Conservation (phyloP, 2,113 vertebrate species). For the Varanus komodoensis region DNA sequence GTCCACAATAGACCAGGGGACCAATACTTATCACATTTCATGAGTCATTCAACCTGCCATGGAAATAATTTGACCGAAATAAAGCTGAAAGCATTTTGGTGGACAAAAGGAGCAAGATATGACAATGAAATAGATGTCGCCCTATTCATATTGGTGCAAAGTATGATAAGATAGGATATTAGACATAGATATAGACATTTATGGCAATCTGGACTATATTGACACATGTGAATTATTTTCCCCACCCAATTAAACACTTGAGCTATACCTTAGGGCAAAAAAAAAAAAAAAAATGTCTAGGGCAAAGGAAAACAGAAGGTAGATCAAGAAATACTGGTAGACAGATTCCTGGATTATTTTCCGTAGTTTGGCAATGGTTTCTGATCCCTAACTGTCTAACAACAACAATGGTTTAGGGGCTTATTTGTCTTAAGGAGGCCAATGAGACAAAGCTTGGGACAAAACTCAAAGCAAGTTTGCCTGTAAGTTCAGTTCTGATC, state of each 20-base stretch:
- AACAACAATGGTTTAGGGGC: too few relatives aligned
- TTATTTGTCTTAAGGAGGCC: too few relatives aligned
- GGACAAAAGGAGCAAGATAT: background rate
- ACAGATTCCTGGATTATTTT: too few relatives aligned
- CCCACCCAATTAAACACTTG: background rate
- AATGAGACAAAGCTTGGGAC: too few relatives aligned
- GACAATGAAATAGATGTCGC: background rate
- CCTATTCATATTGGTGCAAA: background rate
- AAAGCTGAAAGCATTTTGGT: constrained; percentile 8
- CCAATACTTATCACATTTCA: background rate
- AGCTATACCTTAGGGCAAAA: background rate
- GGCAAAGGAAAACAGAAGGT: too few relatives aligned
- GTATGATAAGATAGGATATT: too few relatives aligned
- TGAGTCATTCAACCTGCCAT: background rate
- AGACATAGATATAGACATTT: background rate
- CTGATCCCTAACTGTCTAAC: too few relatives aligned
- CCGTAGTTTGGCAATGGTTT: too few relatives aligned
- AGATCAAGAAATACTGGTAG: too few relatives aligned
- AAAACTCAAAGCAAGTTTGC: too few relatives aligned
- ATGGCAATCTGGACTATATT: background rate
- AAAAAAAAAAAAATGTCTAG: background rate
- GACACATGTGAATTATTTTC: background rate
- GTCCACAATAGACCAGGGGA: background rate
- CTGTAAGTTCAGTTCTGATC: too few relatives aligned
- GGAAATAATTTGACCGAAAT: background rate